phyloP scores from a whole-genome alignment of 2,888 invertebrate genomes.

The Ischnus inquisitorius region DNA sequence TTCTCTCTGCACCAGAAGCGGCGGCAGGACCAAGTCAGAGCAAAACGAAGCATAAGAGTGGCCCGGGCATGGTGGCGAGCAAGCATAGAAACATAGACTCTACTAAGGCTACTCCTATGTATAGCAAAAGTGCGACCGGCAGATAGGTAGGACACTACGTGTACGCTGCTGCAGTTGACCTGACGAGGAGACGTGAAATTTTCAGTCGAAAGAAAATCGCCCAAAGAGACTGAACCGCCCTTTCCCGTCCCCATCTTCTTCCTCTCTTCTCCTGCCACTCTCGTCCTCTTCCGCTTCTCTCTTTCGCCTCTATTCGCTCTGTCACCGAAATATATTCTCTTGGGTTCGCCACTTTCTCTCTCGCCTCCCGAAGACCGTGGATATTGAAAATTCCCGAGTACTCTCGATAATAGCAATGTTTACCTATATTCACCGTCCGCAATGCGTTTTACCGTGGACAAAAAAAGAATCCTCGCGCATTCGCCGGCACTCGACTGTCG shows the following conservation, averaged over 20 bases:
- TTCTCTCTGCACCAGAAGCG: constrained; percentile 21
- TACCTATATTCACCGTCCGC: constrained; percentile 2
- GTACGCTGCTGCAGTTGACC: constrained; percentile 64
- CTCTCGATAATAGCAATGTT: constrained; percentile 64
- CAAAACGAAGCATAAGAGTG: not conserved
- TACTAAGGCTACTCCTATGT: not conserved
- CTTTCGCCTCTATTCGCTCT: constrained; percentile 31
- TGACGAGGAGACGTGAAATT: constrained; percentile 66
- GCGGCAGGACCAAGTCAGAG: constrained; percentile 11
- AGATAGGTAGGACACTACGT: constrained; percentile 47
- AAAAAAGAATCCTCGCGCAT: constrained; percentile 5
- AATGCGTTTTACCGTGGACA: not conserved
- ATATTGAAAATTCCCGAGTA: constrained; percentile 67
- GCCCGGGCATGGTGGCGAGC: constrained; percentile 6
- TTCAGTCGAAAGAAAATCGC: constrained; percentile 67
- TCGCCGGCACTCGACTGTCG: not conserved
- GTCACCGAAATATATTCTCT: not conserved
- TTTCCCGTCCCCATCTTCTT: not conserved
- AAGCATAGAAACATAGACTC: constrained; percentile 12
- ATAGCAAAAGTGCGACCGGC: constrained; percentile 22
- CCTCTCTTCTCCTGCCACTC: not conserved
- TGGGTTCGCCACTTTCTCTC: not conserved
- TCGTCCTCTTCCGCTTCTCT: not conserved
- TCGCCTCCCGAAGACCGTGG: constrained; percentile 11
- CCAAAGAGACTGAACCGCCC: constrained; percentile 53